Conservation (phyloP, 35 echinoderm and acorn worm species). For the Holothuria glaberrima region DNA sequence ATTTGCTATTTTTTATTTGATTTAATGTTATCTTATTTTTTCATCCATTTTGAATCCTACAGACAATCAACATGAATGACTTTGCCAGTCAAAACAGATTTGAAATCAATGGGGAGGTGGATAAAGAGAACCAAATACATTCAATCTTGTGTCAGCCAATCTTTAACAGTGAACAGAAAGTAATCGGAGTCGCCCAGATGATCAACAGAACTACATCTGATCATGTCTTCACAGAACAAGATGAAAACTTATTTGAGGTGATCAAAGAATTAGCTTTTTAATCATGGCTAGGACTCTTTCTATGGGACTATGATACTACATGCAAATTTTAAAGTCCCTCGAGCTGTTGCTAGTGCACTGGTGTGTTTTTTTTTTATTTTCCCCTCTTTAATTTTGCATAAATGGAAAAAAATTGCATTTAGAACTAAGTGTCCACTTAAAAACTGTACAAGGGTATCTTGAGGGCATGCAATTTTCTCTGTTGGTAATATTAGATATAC, state of each 20-base stretch:
- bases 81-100: constrained; percentile 78
- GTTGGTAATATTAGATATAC: too few species aligned
- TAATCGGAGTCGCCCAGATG: constrained; percentile 94
- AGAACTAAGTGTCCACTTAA: too few species aligned
- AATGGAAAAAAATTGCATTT: too few species aligned
- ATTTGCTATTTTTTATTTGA: not conserved
- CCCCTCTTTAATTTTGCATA: too few species aligned
- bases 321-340: too few species aligned
- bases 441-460: too few species aligned
- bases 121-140: constrained; percentile 76
- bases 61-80: constrained; percentile 93
- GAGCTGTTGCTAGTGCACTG: too few species aligned
- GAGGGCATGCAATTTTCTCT: too few species aligned
- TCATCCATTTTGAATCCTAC: not conserved
- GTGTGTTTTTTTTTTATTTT: too few species aligned
- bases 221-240: constrained; percentile 84
- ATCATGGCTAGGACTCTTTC: too few species aligned
- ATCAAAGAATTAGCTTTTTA: not conserved
- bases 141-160: constrained; percentile 93
- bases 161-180: constrained; percentile 92
- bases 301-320: too few species aligned
- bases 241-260: constrained; percentile 99
- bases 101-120: constrained; percentile 59
- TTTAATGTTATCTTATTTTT: not conserved
- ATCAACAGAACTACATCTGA: constrained; percentile 65